These are phyloP conservation scores for Pyralis farinalis DNA, from an alignment of 2,888 invertebrate genomes.

Conservation along the genomic window DNA sequence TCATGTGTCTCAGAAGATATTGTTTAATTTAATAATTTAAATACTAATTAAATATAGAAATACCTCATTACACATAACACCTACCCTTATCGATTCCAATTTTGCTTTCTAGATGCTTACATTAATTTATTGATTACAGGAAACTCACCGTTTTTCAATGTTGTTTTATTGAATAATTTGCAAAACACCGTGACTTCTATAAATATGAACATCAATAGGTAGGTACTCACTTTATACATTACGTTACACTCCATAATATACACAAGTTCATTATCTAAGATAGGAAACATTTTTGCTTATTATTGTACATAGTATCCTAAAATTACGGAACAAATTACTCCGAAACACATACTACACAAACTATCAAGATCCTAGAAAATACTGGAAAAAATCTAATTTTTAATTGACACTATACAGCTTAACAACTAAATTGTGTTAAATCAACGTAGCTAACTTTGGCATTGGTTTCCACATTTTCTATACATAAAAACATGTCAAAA, in stretches of 20 bases:
- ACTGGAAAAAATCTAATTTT: slow-evolving; percentile 65
- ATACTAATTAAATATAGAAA: slow-evolving; percentile 65
- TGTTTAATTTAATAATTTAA: slow-evolving; percentile 60
- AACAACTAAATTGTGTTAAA: slow-evolving; percentile 71
- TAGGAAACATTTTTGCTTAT: slow-evolving; percentile 77
- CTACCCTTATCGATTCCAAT: slow-evolving; percentile 68
- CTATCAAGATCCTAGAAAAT: slow-evolving; percentile 74
- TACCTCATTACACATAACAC: slow-evolving; percentile 62
- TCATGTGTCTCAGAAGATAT: slow-evolving; percentile 35
- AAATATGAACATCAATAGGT: slow-evolving; percentile 77
- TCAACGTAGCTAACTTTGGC: slow-evolving; percentile 81
- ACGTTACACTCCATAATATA: slow-evolving; percentile 65
- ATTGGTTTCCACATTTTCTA: slow-evolving; percentile 75
- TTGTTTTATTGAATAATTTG: slow-evolving; percentile 49
- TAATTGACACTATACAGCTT: slow-evolving; percentile 80
- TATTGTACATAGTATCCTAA: slow-evolving; percentile 69
- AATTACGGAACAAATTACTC: slow-evolving; percentile 70
- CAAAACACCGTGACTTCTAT: slow-evolving; percentile 47
- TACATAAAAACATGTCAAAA: slow-evolving; percentile 74
- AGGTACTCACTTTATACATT: slow-evolving; percentile 73
- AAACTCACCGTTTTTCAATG: slow-evolving; percentile 72
- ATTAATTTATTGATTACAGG: slow-evolving; percentile 71
- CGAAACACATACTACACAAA: slow-evolving; percentile 65
- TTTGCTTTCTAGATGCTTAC: slow-evolving; percentile 70
- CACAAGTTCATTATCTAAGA: slow-evolving; percentile 67